Percentiles rank a stretch among this genome's conserved stretches.
Evolutionary conservation across 2,113 vertebrate genomes (phyloP).

Genomic region (Oncorhynchus masou): DNA sequence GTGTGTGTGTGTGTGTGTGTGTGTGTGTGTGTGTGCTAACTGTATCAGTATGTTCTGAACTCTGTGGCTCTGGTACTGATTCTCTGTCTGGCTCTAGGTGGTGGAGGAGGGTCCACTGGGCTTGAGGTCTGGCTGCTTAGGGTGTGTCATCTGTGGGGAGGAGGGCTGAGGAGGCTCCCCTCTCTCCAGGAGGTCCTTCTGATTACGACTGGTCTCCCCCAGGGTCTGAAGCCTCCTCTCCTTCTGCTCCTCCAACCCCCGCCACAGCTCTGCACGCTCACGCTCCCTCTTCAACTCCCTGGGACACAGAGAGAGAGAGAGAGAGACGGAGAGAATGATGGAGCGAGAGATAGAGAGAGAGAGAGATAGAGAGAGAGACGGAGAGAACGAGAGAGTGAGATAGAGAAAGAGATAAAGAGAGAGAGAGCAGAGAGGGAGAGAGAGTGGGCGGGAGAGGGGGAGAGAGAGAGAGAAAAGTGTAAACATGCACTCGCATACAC

Average conservation of each 20-base stretch:
- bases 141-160: constrained; percentile 51
- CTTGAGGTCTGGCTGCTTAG: constrained; percentile 64
- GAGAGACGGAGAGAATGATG: not conserved
- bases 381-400: too few species aligned
- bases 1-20: constrained; percentile 2
- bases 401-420: too few species aligned
- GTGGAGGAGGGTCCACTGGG: constrained; percentile 55
- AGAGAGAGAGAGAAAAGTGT: too few species aligned
- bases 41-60: not conserved
- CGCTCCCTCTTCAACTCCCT: constrained; percentile 86
- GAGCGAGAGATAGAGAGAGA: too few species aligned
- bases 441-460: accelerated
- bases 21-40: constrained; percentile 56
- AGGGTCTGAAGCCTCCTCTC: constrained; percentile 82
- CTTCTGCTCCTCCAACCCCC: constrained; percentile 82
- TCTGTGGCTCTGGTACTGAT: not conserved
- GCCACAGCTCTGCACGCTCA: constrained; percentile 85
- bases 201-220: constrained; percentile 77
- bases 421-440: too few species aligned
- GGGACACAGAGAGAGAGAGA: not conserved
- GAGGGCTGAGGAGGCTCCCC: constrained; percentile 59
- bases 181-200: constrained; percentile 77
- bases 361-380: too few species aligned
- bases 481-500: constrained; percentile 26
- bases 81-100: constrained; percentile 64